Evolutionary conservation across 1,140 invertebrate genomes (phyloP).

Genomic region (Trissolcus basalis): DNA sequence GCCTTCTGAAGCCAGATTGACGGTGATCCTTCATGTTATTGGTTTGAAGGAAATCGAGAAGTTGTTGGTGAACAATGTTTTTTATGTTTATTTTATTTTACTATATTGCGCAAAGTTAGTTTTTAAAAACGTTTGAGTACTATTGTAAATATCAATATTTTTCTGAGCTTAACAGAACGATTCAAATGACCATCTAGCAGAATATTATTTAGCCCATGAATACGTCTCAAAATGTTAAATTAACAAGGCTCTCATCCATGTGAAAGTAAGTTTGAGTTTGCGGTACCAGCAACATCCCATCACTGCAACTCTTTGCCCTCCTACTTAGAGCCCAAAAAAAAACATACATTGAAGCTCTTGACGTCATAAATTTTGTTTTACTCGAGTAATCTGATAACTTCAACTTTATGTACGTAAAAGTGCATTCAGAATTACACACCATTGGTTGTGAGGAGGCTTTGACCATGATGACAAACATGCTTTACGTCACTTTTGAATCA

Average conservation of each 20-base stretch:
- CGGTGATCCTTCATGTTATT: too few relatives aligned
- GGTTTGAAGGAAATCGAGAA: too few relatives aligned
- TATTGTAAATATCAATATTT: too few relatives aligned
- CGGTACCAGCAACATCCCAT: constrained; percentile 89
- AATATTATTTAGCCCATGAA: constrained; percentile 93
- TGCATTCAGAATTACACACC: constrained; percentile 88
- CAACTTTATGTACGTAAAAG: constrained; percentile 90
- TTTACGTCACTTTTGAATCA: too few relatives aligned
- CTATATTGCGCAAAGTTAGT: too few relatives aligned
- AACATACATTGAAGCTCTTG: constrained; percentile 87
- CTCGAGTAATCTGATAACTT: constrained; percentile 94
- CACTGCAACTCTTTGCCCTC: constrained; percentile 89
- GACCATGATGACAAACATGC: constrained; percentile 90
- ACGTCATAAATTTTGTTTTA: constrained; percentile 84
- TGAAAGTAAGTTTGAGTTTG: constrained; percentile 82
- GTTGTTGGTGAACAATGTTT: too few relatives aligned
- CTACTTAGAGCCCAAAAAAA: constrained; percentile 90
- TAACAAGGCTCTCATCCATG: constrained; percentile 87
- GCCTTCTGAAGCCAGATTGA: too few relatives aligned
- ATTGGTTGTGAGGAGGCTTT: constrained; percentile 88
- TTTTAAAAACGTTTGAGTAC: too few relatives aligned
- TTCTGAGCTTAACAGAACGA: constrained; percentile 84
- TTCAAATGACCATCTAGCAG: constrained; percentile 89
- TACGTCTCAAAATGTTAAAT: constrained; percentile 88
- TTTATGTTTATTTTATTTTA: too few relatives aligned